phyloP scores from a whole-genome alignment of 2,113 vertebrate genomes.

The Oncorhynchus clarkii region DNA sequence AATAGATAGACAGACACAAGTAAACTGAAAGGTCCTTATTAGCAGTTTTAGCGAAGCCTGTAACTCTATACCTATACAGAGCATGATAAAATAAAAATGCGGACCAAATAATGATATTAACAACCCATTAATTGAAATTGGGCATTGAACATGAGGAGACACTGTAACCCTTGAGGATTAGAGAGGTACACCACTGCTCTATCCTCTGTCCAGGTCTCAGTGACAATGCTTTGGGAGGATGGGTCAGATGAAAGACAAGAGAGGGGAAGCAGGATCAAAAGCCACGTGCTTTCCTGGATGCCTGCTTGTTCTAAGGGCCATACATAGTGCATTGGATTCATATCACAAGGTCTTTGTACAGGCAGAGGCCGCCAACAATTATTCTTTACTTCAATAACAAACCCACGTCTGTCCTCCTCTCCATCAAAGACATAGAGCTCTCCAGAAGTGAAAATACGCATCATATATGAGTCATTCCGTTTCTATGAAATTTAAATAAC shows the following conservation, averaged over 20 bases:
- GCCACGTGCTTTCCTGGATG: slow-evolving; percentile 70
- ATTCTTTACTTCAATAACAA: slow-evolving; percentile 79
- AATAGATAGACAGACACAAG: too few species aligned
- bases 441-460: slow-evolving; percentile 72
- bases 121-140: too few species aligned
- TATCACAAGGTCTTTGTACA: slow-evolving; percentile 71
- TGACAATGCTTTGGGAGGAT: slow-evolving; percentile 71
- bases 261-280: slow-evolving; percentile 76
- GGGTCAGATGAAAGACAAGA: slow-evolving; percentile 77
- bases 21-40: too few species aligned
- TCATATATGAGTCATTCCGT: slow-evolving; percentile 68
- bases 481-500: slow-evolving; percentile 72
- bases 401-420: slow-evolving; percentile 63
- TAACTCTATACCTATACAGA: too few species aligned
- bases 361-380: slow-evolving; percentile 68
- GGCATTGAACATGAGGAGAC: too few species aligned
- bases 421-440: slow-evolving; percentile 69
- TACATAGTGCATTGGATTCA: slow-evolving; percentile 77
- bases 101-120: too few species aligned
- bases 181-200: background rate
- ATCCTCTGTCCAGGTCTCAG: slow-evolving; percentile 41
- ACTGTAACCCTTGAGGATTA: background rate
- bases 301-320: slow-evolving; percentile 71
- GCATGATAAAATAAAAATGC: too few species aligned
- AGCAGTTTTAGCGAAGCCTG: too few species aligned